Evolutionary conservation across 23 tunicate species (phyloP), one percentile per base, ranked within the genome.

Genomic region (Diplosoma virens): DNA sequence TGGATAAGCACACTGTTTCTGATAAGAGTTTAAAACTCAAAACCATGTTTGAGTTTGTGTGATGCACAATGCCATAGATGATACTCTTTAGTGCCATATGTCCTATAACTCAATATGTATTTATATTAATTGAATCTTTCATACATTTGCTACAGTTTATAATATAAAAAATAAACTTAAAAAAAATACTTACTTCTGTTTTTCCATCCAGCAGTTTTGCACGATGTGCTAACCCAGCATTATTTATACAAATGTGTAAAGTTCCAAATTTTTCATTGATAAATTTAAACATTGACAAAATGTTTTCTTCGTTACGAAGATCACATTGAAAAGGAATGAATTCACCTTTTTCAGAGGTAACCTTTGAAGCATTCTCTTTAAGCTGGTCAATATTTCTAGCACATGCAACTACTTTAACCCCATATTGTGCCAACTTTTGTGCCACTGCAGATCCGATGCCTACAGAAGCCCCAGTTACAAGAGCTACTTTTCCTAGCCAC

Each of bases 381-480:
- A 89, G 81, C 78, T 80, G 35, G 25, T 78, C 81, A 25, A 74
- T 35, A 35, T 83, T 89, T 63, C 96, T 37, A 21, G 84, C 96
- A 71, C 96, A 89, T 4, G 76, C 81, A 70, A 89, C 84, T 11
- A 83, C 96, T 22, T 77, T 89, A 77, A 89, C 68, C 24, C 84
- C 88, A 52, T 65, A 47, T 47, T 32, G 24, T 0, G 56, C 88
- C 34, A 89, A 68, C 34, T 89, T 83, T 32, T 61, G 46, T 33
- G 80, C 96, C 48, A 77, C 78, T 37, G 88, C 96, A 50, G 48
- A 47, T 4, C 96, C 96, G 47, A 89, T 89, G 33, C 96, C 96
- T 33, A 76, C 67, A 20, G 96, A 89, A 1, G 84, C 96, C 1
- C 96, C 96, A 55, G 96, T 89, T n/a, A 89, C 88, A 0, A 89